Conservation (phyloP, 2,113 vertebrate genomes). For the Petroica traversi region DNA sequence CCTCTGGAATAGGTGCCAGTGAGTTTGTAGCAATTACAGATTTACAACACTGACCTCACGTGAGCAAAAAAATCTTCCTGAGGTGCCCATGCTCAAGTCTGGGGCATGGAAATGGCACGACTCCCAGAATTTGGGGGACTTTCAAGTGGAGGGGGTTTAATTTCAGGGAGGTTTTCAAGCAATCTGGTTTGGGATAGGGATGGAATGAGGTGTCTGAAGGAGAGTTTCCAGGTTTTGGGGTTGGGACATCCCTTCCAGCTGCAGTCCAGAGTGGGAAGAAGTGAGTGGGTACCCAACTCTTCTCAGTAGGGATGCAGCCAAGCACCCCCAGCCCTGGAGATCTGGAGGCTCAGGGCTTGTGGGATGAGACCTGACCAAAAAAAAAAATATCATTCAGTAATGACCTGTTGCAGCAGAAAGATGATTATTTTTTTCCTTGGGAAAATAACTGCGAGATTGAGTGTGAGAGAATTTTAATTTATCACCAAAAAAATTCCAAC, state of each 20-base stretch:
- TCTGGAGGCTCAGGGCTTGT: background rate
- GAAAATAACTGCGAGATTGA: rapidly evolving
- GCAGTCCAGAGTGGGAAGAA: background rate
- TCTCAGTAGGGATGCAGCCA: background rate
- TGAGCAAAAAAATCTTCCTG: background rate
- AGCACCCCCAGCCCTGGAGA: rapidly evolving
- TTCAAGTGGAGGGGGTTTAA: background rate
- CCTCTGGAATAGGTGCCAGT: background rate
- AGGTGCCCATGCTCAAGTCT: background rate
- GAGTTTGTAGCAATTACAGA: background rate
- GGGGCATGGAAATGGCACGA: rapidly evolving
- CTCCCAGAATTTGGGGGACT: background rate
- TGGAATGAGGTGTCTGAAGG: background rate
- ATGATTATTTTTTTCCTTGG: background rate
- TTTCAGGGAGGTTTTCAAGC: background rate
- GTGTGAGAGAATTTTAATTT: background rate
- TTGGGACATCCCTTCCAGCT: background rate
- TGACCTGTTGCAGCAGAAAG: background rate
- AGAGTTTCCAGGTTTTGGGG: background rate
- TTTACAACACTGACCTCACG: background rate
- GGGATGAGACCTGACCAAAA: background rate
- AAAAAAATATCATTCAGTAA: no score
- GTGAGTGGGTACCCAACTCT: background rate
- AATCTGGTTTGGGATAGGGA: background rate
- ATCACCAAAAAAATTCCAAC: background rate